These are phyloP conservation scores for Fistularia commersonii DNA, from an alignment of 2,797 vertebrate genomes.

Conservation along the genomic window DNA sequence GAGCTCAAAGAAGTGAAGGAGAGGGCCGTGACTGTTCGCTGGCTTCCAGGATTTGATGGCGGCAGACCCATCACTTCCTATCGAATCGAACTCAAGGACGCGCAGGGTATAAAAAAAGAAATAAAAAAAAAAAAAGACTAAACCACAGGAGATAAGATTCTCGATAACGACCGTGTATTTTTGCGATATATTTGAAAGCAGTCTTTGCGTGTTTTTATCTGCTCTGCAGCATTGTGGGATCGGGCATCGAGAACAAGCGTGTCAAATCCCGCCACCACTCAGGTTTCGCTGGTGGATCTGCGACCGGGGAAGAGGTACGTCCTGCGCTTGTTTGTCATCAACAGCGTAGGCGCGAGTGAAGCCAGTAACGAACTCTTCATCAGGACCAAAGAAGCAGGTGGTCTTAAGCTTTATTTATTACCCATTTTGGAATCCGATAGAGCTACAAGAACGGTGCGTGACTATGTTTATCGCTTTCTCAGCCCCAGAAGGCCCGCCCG, in stretches of 20 bases:
- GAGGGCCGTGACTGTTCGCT: conserved; percentile 48
- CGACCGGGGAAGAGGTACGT: conserved; percentile 54
- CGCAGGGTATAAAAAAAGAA: conserved; percentile 31
- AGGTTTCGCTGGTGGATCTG: conserved; percentile 54
- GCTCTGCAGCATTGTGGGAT: conserved; percentile 52
- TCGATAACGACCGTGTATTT: neutral
- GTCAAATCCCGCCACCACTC: conserved; percentile 27
- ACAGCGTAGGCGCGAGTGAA: conserved; percentile 52
- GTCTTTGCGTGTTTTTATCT: neutral
- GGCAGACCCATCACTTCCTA: conserved; percentile 55
- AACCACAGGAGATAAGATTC: too few species aligned
- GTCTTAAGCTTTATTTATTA: neutral
- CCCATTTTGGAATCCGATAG: neutral
- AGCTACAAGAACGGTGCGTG: too few species aligned
- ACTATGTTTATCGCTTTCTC: neutral
- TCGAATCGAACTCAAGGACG: conserved; percentile 51
- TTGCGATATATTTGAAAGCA: neutral
- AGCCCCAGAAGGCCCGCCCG: conserved; percentile 63
- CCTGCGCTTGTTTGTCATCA: conserved; percentile 55
- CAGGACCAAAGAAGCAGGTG: conserved; percentile 65
- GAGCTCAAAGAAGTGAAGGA: conserved; percentile 49
- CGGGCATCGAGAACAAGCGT: conserved; percentile 23
- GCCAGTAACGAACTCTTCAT: conserved; percentile 57
- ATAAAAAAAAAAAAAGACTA: neutral
- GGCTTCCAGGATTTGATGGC: conserved; percentile 54